Conservation (phyloP, 1,140 invertebrate genomes). For the Drosophila pseudoananassae region DNA sequence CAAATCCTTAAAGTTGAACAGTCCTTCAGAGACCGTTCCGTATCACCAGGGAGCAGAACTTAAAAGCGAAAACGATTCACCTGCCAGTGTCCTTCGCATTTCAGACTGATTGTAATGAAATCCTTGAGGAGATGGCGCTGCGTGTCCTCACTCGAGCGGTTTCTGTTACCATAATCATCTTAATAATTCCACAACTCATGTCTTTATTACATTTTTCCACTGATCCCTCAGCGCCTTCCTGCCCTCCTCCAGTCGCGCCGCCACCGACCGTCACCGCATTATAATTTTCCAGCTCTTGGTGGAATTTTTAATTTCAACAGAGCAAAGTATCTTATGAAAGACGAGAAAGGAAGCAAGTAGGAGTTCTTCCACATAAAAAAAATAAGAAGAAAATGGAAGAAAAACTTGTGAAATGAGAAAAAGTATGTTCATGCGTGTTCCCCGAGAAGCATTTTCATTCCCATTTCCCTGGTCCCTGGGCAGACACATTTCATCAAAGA, state of each 20-base stretch:
- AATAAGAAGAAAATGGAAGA: background rate
- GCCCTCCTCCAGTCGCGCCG: background rate
- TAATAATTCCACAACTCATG: constrained; percentile 77
- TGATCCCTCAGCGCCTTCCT: background rate
- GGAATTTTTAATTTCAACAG: constrained; percentile 75
- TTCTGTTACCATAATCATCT: constrained; percentile 68
- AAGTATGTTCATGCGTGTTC: constrained; percentile 64
- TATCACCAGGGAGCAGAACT: background rate
- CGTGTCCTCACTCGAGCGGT: constrained; percentile 38
- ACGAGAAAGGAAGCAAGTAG: constrained; percentile 1
- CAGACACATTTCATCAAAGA: constrained; percentile 66
- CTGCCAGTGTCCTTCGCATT: constrained; percentile 23
- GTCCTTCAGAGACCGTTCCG: background rate
- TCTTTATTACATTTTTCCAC: constrained; percentile 72
- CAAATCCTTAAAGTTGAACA: background rate
- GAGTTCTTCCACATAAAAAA: background rate
- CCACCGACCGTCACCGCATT: constrained; percentile 44
- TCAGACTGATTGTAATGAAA: constrained; percentile 43
- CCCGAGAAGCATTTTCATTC: constrained; percentile 39
- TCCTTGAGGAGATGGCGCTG: background rate
- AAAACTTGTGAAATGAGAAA: constrained; percentile 12
- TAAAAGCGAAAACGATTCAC: constrained; percentile 9
- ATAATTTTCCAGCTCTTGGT: constrained; percentile 59
- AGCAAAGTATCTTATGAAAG: constrained; percentile 60
- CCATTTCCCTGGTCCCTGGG: constrained; percentile 20